Evolutionary conservation across 2,888 invertebrate species (phyloP).

Genomic region (Chelonus formosanus): DNA sequence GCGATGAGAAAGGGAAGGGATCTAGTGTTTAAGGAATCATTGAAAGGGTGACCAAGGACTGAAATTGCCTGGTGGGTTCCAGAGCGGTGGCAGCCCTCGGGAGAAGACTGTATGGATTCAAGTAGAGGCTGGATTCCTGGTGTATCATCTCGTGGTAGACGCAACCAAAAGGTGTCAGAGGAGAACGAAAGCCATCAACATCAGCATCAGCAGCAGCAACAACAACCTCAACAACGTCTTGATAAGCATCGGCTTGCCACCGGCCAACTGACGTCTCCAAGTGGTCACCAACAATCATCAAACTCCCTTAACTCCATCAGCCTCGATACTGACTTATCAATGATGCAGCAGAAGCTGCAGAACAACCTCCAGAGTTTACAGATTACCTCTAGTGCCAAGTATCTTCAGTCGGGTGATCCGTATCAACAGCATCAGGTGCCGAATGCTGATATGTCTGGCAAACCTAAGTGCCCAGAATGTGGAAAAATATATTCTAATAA

Average conservation of each 20-base stretch:
- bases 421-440: constrained; percentile 39
- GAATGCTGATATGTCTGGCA: constrained; percentile 51
- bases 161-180: constrained; percentile 23
- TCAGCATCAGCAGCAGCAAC: constrained; percentile 40
- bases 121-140: constrained; percentile 57
- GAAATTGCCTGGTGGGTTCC: constrained; percentile 66
- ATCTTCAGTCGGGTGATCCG: constrained; percentile 56
- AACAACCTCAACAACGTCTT: constrained; percentile 21
- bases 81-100: constrained; percentile 66
- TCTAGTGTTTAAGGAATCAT: constrained; percentile 63
- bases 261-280: constrained; percentile 18
- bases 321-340: constrained; percentile 56
- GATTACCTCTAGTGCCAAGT: constrained; percentile 45
- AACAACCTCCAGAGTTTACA: constrained; percentile 57
- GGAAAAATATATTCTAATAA: constrained; percentile 76
- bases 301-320: constrained; percentile 51
- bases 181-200: constrained; percentile 29
- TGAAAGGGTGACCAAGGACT: constrained; percentile 63
- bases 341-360: constrained; percentile 61
- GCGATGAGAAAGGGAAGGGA: constrained; percentile 37
- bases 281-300: constrained; percentile 38
- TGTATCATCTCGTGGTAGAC: constrained; percentile 53
- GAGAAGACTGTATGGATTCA: constrained; percentile 63
- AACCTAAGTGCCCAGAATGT: constrained; percentile 74
- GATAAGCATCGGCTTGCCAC: constrained; percentile 17